These are phyloP conservation scores for Hydrotaea diabolus DNA, from an alignment of 2,888 invertebrate species.

Conservation along the genomic window DNA sequence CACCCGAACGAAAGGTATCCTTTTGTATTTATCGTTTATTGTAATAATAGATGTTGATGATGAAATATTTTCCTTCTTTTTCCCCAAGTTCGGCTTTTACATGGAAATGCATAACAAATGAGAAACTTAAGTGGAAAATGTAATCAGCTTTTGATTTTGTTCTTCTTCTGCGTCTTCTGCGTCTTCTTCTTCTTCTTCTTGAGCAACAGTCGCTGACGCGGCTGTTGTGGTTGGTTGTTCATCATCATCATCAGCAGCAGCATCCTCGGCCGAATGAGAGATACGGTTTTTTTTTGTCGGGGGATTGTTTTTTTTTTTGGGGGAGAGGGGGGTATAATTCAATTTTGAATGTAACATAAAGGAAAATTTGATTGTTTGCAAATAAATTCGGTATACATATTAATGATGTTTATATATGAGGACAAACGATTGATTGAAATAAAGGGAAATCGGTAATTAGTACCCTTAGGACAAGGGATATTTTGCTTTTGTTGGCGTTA, in stretches of 20 bases:
- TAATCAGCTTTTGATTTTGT: constrained; percentile 67
- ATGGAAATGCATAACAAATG: constrained; percentile 66
- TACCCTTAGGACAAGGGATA: neutral
- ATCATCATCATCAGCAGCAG: too few relatives aligned
- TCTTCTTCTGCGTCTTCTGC: constrained; percentile 16
- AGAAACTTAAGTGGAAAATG: constrained; percentile 66
- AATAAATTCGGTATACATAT: constrained; percentile 22
- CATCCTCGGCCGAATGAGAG: neutral
- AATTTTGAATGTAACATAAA: constrained; percentile 49
- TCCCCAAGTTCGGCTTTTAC: constrained; percentile 16
- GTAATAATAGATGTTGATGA: constrained; percentile 58
- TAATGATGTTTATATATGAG: constrained; percentile 18
- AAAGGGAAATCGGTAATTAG: neutral
- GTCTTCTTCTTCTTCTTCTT: too few relatives aligned
- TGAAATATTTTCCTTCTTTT: constrained; percentile 60
- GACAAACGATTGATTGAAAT: neutral
- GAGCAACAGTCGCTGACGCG: neutral
- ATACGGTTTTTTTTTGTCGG: constrained; percentile 17
- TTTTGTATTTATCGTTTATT: constrained; percentile 49
- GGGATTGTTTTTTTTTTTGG: constrained; percentile 11
- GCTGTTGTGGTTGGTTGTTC: constrained; percentile 28
- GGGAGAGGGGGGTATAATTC: constrained; percentile 49
- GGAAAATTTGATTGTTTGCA: constrained; percentile 27
- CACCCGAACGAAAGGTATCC: constrained; percentile 23
- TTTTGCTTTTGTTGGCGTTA: neutral